Evolutionary conservation across 2,113 vertebrate species (phyloP), one percentile per base, ranked within the genome.

Genomic region (Meleagris gallopavo): DNA sequence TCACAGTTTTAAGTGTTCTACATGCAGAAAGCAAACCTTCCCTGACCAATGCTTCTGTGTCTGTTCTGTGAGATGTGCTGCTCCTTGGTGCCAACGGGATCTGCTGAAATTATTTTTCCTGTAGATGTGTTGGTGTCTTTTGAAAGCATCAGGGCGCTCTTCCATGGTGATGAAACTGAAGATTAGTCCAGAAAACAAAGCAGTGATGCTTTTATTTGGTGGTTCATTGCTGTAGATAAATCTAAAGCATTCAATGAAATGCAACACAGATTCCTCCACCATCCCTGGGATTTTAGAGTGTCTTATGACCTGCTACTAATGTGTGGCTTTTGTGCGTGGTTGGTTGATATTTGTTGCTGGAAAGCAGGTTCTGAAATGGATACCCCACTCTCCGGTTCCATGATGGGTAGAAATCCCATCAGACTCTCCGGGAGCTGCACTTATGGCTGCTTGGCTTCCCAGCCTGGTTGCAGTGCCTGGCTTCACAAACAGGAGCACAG

Each of bases 1-100:
- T 79, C 4, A 2, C 29, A 32, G 12, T 14, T 81, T 79, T 82
- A 80, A 73, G 66, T 4, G 21, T 12, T 21, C 21, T 27, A 1
- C 0, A 0, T 24, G 4, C 3, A 7, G 29, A 58, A 73, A 79
- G 30, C 20, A 76, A 61, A 46, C 2, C 1, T 41, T 69, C 73
- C 19, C 19, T 67, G 34, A 52, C 18, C 3, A 8, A 1, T 38
- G 1, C 77, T 40, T 20, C 66, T 0, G 0, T 19, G 9, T 58
- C 11, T 15, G 10, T 22, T 22, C 32, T 83, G 15, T 22, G 24
- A 67, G 87, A 74, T 11, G 3, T 10, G 29, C 34, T 83, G 36
- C 8, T 72, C 38, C 57, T 74, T 3, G 0, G 45, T 52, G 9
- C 13, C 22, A 24, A 30, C 48, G 10, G 7, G 11, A n/a, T 60